A percentile compares a stretch with the other conserved stretches of the same genome.
These are phyloP conservation scores for Neolamprologus sp. DNA, from an alignment of 2,113 vertebrate genomes.

Conservation along the genomic window DNA sequence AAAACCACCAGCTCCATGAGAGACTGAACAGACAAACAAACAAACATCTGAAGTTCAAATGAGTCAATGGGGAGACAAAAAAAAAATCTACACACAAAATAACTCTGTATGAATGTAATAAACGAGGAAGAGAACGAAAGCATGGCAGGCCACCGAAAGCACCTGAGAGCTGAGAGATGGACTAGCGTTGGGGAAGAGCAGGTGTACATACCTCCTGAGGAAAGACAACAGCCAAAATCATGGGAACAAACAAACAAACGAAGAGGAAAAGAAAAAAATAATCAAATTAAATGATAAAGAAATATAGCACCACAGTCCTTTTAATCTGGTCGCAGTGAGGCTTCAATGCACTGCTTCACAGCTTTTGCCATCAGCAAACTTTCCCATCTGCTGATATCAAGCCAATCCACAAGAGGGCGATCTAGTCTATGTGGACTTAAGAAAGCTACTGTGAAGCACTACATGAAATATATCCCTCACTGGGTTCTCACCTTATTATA, in stretches of 20 bases:
- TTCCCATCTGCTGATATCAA: neutral
- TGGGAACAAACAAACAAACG: conserved; percentile 85
- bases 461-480: conserved; percentile 20
- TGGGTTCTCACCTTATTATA: neutral
- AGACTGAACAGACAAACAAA: conserved; percentile 55
- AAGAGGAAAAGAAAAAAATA: conserved; percentile 92
- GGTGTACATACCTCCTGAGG: conserved; percentile 99
- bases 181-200: conserved; percentile 67
- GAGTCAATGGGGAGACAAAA: conserved; percentile 41
- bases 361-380: neutral
- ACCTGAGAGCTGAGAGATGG: conserved; percentile 75
- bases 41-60: conserved; percentile 49
- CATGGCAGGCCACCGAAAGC: conserved; percentile 78
- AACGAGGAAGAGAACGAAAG: conserved; percentile 55
- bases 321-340: conserved; percentile 45
- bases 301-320: conserved; percentile 71
- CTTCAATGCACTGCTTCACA: conserved; percentile 58
- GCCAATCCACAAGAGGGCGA: conserved; percentile 44
- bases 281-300: conserved; percentile 88
- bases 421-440: neutral
- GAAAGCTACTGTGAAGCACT: conserved; percentile 37
- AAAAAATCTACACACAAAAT: conserved; percentile 13
- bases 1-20: conserved; percentile 55
- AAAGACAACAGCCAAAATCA: conserved; percentile 98
- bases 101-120: neutral